Base-by-base conservation (phyloP, 2,797 vertebrate species). In the Ammospiza maritima region DNA sequence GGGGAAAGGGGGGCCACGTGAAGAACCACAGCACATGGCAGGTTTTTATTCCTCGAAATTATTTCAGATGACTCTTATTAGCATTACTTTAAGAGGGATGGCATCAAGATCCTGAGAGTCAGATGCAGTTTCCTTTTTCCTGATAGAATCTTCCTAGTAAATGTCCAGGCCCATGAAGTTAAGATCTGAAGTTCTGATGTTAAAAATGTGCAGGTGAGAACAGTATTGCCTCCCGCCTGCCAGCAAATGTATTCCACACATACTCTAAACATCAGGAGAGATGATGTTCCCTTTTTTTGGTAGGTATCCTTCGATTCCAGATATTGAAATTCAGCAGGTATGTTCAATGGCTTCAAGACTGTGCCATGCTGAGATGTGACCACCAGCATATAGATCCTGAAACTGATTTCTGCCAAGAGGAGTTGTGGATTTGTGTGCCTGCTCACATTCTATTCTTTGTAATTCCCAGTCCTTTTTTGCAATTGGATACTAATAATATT, bases 1-100 rank as follows among this genome's bases (percentile, higher is more conserved):
- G 27, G n/a, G 15, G 2, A 1, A 6, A 23, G 5, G 6, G 27
- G 2, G 3, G 1, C 0, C 7, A 44, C 2, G 1, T 5, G 10
- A 38, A 69, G 42, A 38, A 14, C 67, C 48, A 8, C 15, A 38
- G 30, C 13, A 23, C 15, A 2, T 20, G 40, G 21, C 13, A 2
- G 34, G 14, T 0, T 3, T 17, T 50, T 40, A 82, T 45, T 20
- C 18, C 30, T 44, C 26, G 53, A 32, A 84, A 29, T 53, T 56
- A 15, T 62, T 91, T 79, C 48, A 71, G 8, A 14, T 67, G 56
- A 16, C 32, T 57, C 9, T 61, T 75, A 10, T 0, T 53, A 36
- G 22, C 58, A 64, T 1, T 44, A 21, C 8, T 74, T 77, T 71
- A 45, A 71, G 21, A 75, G 9, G 3, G 36, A 26, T 32, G 13